Conservation (phyloP, 2,113 vertebrate species). For the Sakesphorus luctuosus region DNA sequence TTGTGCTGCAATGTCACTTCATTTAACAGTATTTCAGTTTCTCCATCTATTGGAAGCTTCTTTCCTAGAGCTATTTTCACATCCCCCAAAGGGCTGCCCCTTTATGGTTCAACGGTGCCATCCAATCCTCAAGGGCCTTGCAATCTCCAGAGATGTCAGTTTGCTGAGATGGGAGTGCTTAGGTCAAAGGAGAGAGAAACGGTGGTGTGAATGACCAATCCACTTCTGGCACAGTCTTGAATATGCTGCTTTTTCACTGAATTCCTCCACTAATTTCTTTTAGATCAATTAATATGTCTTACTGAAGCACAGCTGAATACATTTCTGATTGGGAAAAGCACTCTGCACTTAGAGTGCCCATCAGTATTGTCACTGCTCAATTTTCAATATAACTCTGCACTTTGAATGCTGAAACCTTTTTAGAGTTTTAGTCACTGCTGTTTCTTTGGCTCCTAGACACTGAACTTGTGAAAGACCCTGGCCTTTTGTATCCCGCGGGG, state of each 20-base stretch:
- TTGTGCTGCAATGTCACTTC: background rate
- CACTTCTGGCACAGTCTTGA: background rate
- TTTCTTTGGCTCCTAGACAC: background rate
- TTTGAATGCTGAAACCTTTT: background rate
- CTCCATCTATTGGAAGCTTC: background rate
- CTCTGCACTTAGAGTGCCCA: background rate
- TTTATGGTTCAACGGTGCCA: background rate
- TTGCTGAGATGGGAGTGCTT: background rate
- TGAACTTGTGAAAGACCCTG: background rate
- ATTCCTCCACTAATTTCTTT: background rate
- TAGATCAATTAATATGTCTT: background rate
- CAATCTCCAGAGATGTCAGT: background rate
- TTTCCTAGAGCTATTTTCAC: background rate
- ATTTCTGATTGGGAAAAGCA: conserved; percentile 13
- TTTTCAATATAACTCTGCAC: background rate
- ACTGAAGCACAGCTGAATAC: background rate
- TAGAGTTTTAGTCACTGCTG: background rate
- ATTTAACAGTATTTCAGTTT: background rate
- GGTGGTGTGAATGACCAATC: background rate
- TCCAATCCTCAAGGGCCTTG: background rate
- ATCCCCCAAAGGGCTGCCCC: fast-evolving
- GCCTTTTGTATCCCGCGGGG: background rate
- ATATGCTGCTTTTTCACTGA: background rate
- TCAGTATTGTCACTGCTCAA: background rate
- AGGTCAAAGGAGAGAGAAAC: background rate